These are phyloP conservation scores for Mesocricetus auratus DNA, from an alignment of 2,113 vertebrate species.

Conservation along the genomic window DNA sequence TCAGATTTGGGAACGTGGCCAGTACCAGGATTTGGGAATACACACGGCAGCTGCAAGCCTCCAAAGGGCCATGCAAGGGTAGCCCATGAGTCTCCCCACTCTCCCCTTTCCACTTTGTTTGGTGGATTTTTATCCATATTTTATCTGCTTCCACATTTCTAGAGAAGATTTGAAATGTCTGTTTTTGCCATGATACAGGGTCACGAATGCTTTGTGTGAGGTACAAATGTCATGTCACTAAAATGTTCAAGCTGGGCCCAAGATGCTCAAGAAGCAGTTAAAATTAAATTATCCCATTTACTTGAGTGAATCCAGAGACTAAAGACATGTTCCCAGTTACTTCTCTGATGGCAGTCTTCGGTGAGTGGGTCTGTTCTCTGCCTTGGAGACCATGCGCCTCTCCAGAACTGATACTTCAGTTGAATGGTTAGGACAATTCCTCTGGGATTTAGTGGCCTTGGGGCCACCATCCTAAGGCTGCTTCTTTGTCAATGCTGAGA, in stretches of 20 bases:
- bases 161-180: neutral
- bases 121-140: neutral
- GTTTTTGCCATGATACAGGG: neutral
- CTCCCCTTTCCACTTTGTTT: neutral
- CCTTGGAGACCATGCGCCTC: neutral
- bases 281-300: constrained; percentile 20
- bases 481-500: neutral
- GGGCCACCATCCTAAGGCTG: neutral
- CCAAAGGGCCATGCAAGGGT: neutral
- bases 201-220: neutral
- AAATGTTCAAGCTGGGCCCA: neutral
- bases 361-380: no score
- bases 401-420: neutral
- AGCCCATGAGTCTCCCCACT: neutral
- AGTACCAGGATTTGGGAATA: neutral
- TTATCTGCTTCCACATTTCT: constrained; percentile 14
- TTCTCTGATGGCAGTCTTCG: neutral
- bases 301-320: constrained; percentile 17
- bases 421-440: neutral
- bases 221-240: constrained; percentile 34
- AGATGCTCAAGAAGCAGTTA: constrained; percentile 1
- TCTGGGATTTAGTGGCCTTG: neutral
- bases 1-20: constrained; percentile 22
- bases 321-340: neutral
- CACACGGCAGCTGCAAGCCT: neutral